These are phyloP conservation scores for Andricus grossulariae DNA, from an alignment of 1,140 invertebrate genomes.

Conservation along the genomic window DNA sequence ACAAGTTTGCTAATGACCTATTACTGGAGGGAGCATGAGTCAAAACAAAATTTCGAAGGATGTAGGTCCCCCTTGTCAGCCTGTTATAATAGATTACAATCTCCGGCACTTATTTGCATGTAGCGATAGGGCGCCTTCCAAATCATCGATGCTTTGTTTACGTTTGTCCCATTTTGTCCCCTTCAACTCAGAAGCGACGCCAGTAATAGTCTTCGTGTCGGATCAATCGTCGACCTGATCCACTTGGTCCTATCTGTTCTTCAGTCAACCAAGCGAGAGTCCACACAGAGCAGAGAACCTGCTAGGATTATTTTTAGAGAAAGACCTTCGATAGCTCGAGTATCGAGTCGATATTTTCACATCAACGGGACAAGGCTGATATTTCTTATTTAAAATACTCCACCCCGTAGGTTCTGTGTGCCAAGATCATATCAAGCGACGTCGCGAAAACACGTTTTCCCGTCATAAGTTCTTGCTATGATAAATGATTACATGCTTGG, in stretches of 20 bases:
- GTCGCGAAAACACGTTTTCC: neutral
- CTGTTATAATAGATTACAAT: conserved; percentile 42
- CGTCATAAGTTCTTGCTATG: conserved; percentile 1
- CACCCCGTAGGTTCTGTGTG: neutral
- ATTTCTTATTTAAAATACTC: conserved; percentile 26
- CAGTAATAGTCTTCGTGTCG: conserved; percentile 1
- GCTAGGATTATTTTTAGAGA: conserved; percentile 23
- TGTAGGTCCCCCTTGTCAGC: neutral
- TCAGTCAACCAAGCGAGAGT: conserved; percentile 12
- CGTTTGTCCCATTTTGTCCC: neutral
- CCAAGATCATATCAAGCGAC: conserved; percentile 2
- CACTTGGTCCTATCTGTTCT: conserved; percentile 24
- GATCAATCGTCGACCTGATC: conserved; percentile 27
- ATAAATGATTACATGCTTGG: neutral
- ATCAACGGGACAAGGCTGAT: conserved; percentile 26
- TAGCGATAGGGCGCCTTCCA: conserved; percentile 8
- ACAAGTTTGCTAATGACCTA: no score
- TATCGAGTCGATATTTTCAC: conserved; percentile 26
- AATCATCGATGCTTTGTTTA: conserved; percentile 6
- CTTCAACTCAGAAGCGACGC: neutral
- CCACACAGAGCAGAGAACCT: conserved; percentile 1
- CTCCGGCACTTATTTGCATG: conserved; percentile 33
- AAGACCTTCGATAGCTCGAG: conserved; percentile 7
- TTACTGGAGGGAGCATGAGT: no score
- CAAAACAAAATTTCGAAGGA: no score